These are phyloP conservation scores for Drosophila nigromelanica DNA, from an alignment of 1,140 invertebrate genomes.

Conservation along the genomic window DNA sequence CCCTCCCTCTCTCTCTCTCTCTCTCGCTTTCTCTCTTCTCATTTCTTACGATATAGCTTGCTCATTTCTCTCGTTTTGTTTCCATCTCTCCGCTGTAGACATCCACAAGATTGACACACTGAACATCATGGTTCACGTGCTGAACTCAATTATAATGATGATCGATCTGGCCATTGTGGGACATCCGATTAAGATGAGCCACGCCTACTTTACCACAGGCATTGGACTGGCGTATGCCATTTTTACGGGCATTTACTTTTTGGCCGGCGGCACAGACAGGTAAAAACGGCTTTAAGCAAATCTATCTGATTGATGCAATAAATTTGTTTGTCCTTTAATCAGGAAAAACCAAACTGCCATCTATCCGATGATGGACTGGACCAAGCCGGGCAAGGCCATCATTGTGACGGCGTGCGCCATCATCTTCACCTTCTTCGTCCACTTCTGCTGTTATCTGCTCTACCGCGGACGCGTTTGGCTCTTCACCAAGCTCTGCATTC, in stretches of 20 bases:
- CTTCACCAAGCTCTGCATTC: slow-evolving; percentile 82
- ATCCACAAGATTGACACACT: slow-evolving; percentile 85
- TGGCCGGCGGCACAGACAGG: slow-evolving; percentile 87
- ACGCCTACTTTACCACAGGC: slow-evolving; percentile 87
- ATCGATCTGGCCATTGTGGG: slow-evolving; percentile 87
- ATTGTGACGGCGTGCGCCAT: slow-evolving; percentile 85
- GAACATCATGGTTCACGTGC: slow-evolving; percentile 87
- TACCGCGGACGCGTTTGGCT: slow-evolving; percentile 83
- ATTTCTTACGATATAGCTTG: not conserved
- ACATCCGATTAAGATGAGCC: slow-evolving; percentile 87
- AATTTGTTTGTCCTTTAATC: not conserved
- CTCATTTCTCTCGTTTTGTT: not conserved
- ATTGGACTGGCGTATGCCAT: slow-evolving; percentile 86
- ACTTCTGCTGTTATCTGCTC: slow-evolving; percentile 83
- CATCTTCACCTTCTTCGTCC: slow-evolving; percentile 85
- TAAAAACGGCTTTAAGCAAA: slow-evolving; percentile 39
- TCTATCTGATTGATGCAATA: not conserved
- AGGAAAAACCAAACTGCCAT: slow-evolving; percentile 85
- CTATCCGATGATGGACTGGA: slow-evolving; percentile 87
- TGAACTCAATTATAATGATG: slow-evolving; percentile 88
- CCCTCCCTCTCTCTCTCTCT: not conserved
- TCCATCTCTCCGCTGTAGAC: slow-evolving; percentile 33
- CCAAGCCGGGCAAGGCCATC: slow-evolving; percentile 85
- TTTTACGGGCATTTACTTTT: slow-evolving; percentile 88
- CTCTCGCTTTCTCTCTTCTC: not conserved